Evolutionary conservation across 2,888 invertebrate genomes (phyloP).

Genomic region (Pachliopta kotzebuea): DNA sequence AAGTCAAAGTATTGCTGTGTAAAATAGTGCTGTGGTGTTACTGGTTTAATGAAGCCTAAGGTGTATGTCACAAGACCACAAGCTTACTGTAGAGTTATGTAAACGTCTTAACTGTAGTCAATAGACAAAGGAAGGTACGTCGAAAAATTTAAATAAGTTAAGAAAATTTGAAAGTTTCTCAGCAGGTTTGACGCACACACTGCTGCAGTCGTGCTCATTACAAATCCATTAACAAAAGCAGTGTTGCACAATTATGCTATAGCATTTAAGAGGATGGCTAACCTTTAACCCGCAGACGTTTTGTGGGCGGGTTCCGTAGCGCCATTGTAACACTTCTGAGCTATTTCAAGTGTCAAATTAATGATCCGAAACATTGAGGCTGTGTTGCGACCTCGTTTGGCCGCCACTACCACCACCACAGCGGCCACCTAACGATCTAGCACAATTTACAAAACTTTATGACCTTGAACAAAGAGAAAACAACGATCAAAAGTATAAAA

Average conservation of each 20-base stretch:
- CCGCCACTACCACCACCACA: not conserved
- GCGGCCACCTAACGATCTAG: slow-evolving; percentile 18
- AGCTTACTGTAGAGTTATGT: no score
- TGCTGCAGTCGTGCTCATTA: slow-evolving; percentile 54
- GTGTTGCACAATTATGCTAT: slow-evolving; percentile 51
- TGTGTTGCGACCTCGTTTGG: slow-evolving; percentile 52
- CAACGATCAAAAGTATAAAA: slow-evolving; percentile 18
- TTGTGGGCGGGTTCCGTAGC: slow-evolving; percentile 58
- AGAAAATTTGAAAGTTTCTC: not conserved
- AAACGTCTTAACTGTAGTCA: no score
- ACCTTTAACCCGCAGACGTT: slow-evolving; percentile 67
- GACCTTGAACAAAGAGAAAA: slow-evolving; percentile 17
- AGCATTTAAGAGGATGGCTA: slow-evolving; percentile 56
- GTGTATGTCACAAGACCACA: no score
- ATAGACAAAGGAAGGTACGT: not conserved
- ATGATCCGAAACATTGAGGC: slow-evolving; percentile 68
- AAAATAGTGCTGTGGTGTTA: no score
- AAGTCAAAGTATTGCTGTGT: no score
- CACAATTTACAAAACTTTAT: slow-evolving; percentile 22
- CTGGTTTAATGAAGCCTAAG: no score
- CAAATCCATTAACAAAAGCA: slow-evolving; percentile 65
- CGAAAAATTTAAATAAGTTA: not conserved
- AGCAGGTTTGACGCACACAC: not conserved
- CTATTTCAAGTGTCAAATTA: slow-evolving; percentile 74
- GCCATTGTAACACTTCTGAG: slow-evolving; percentile 64